Base-by-base conservation (phyloP, 2,888 invertebrate genomes). In the Cephus nigrinus region DNA sequence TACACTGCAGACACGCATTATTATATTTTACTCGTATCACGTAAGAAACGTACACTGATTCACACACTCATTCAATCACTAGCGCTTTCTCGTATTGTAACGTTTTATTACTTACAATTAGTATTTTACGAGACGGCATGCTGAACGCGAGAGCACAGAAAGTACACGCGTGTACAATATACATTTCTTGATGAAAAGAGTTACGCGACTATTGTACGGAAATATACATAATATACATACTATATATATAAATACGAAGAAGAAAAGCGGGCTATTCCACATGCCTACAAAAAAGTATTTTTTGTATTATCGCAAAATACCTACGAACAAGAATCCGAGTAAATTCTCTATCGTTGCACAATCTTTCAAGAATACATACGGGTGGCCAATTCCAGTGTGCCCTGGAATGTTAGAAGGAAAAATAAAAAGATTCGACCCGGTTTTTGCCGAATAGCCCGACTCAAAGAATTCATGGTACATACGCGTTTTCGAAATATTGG, bases 401-500 rank as follows among this genome's bases (percentile, higher is more conserved):
- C 55, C 55, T 55, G 55, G 80, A 81, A 77, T 80, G 81, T 77
- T 76, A 81, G 76, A 74, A 78, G 68, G 76, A 75, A 80, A 82
- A 79, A 78, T 77, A 80, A 23, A 23, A 76, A 74, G 74, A 74
- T 79, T 82, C 15, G 23, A 15, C 55, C 55, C 23, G 55, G 23
- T 55, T 23, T 55, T 90, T 88, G 89, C 84, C 86, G 88, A 89
- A 88, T 83, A 83, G 85, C 84, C 83, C 55, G 55, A 78, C 83
- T 84, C 84, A 84, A 82, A 82, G 88, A 85, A 81, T 85, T 87
- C 88, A 88, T 86, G 86, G 86, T 87, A 89, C 84, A 86, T 84
- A 85, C 78, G 76, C 55, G 55, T 55, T 23, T 87, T 87, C 83
- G 85, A 86, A 85, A 87, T 89, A 86, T 85, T 55, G 55, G 23